Base-by-base conservation (phyloP, 2,888 invertebrate genomes). In the Drosophila kanekoi region DNA sequence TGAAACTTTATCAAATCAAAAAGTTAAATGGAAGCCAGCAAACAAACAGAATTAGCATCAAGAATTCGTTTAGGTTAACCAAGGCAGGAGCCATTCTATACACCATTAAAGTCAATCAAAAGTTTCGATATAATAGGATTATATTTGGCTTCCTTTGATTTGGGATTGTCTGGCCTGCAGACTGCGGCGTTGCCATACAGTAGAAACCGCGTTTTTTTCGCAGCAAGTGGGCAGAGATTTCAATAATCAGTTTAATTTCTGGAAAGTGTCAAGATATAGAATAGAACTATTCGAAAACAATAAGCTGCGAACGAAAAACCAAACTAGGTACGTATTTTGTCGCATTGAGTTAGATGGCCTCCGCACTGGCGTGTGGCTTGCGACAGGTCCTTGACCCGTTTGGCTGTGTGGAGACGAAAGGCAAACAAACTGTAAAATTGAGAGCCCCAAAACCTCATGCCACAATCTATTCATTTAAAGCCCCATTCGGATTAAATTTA, bases 401-500 rank as follows among this genome's bases (percentile, higher is more conserved):
- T 72, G 33, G 28, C 68, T 16, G 48, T 18, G 59, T 9, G 71
- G 47, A n/a, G 43, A 53, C 40, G 44, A 40, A 33, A 37, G 16
- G 23, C 48, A 43, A 43, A 48, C 49, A 58, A 53, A 37, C 58
- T 54, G 51, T 40, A 58, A 58, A 51, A 57, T 32, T 40, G 49
- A 57, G 54, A 60, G 57, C 45, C 38, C 63, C 35, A 60, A 47
- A n/a, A 41, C 11, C 59, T 43, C 60, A 64, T 72, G 63, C 63
- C 60, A 64, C 63, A 72, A 77, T 72, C 73, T 77, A 74, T 65
- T 44, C 28, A 52, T 41, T 72, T 60, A 67, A 63, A 67, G 67
- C 72, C 59, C 52, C 77, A 53, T n/a, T n/a, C 63, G 77, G 74
- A 77, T 76, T 78, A 77, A 74, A 71, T 81, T 71, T 67, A 79